A percentile compares a stretch with the other conserved stretches of the same genome.
Evolutionary conservation across 2,888 invertebrate genomes (phyloP).

Genomic region (Ceraclea dissimilis): DNA sequence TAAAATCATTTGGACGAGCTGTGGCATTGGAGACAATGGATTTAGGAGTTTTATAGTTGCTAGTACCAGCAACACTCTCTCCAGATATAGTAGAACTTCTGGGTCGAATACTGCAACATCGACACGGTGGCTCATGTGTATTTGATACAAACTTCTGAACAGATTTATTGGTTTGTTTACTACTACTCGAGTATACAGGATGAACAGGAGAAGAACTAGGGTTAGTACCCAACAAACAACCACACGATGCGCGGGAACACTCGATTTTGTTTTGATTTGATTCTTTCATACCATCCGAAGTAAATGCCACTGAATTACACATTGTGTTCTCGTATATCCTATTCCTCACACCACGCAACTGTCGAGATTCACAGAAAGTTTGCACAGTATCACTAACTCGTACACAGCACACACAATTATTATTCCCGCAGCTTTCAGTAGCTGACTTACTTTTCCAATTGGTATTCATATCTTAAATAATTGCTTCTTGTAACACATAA

Average conservation of each 20-base stretch:
- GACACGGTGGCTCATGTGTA: slow-evolving; percentile 12
- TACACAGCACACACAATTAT: slow-evolving; percentile 7
- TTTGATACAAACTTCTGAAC: slow-evolving; percentile 1
- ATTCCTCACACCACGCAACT: neutral
- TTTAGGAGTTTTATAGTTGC: slow-evolving; percentile 7
- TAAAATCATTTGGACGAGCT: slow-evolving; percentile 18
- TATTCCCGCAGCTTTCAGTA: slow-evolving; percentile 6
- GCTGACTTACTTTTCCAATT: slow-evolving; percentile 5
- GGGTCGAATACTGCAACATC: slow-evolving; percentile 17
- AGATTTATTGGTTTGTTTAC: slow-evolving; percentile 5
- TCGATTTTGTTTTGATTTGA: slow-evolving; percentile 21
- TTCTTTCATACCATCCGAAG: slow-evolving; percentile 10
- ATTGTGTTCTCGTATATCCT: slow-evolving; percentile 9
- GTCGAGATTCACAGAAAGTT: neutral
- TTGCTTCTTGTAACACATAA: neutral
- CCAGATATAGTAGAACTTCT: slow-evolving; percentile 21
- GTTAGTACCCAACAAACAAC: slow-evolving; percentile 2
- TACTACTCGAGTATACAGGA: slow-evolving; percentile 2
- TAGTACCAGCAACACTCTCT: slow-evolving; percentile 2
- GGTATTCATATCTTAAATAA: slow-evolving; percentile 13
- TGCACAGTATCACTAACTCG: neutral
- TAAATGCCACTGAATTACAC: slow-evolving; percentile 6
- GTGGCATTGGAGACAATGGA: slow-evolving; percentile 10
- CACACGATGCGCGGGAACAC: slow-evolving; percentile 16
- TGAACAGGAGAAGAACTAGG: neutral